These are phyloP conservation scores for Podarcis siculus DNA, from an alignment of 2,797 vertebrate species.

Conservation along the genomic window DNA sequence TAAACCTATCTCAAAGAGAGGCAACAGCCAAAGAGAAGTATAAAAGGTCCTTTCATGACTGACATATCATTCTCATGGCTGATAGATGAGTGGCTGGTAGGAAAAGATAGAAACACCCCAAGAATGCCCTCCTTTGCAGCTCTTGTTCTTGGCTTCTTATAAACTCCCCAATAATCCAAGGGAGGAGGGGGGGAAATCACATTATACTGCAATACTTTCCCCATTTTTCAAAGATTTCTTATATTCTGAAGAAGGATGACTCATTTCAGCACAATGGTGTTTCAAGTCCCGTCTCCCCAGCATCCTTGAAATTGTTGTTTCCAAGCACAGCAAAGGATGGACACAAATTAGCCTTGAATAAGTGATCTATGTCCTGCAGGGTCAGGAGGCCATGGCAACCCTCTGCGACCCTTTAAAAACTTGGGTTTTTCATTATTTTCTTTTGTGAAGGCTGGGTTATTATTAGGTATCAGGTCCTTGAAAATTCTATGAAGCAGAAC, in stretches of 20 bases:
- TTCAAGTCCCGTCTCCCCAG: background rate
- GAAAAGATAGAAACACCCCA: background rate
- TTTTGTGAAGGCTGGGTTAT: background rate
- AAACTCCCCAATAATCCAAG: background rate
- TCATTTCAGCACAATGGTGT: slow-evolving; percentile 9
- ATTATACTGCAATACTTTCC: background rate
- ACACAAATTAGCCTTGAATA: background rate
- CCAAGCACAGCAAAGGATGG: background rate
- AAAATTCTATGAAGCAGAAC: background rate
- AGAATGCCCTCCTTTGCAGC: background rate
- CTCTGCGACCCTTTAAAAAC: background rate
- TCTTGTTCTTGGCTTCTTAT: background rate
- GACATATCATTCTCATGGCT: background rate
- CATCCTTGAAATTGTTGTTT: background rate
- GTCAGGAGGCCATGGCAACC: background rate
- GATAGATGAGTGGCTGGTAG: background rate
- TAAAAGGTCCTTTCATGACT: background rate
- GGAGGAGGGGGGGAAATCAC: background rate
- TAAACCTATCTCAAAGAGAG: slow-evolving; percentile 1
- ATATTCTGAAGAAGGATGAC: slow-evolving; percentile 17
- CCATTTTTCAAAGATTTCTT: background rate
- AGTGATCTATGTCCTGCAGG: background rate
- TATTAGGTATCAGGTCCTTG: background rate
- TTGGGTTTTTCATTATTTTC: background rate
- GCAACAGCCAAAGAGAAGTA: background rate